phyloP scores from a whole-genome alignment of 2,888 invertebrate genomes.

The Tetramorium bicarinatum region DNA sequence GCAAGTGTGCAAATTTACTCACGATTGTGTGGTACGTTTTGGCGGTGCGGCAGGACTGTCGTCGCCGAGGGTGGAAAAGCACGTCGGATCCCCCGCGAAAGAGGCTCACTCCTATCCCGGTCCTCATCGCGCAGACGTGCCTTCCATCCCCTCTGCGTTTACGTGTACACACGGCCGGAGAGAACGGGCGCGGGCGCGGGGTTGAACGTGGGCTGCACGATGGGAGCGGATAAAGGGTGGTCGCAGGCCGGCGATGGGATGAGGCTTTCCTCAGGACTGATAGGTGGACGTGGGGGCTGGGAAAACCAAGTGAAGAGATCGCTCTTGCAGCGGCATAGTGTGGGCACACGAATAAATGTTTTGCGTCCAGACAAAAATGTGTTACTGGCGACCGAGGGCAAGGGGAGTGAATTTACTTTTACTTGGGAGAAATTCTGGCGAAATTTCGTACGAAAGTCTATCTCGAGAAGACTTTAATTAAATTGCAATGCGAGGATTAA shows the following conservation, averaged over 20 bases:
- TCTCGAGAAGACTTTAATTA: not conserved
- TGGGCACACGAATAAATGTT: conserved; percentile 38
- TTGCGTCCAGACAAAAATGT: not conserved
- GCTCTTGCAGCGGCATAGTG: conserved; percentile 61
- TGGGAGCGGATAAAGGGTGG: conserved; percentile 26
- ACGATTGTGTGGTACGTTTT: conserved; percentile 85
- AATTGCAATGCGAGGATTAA: not conserved
- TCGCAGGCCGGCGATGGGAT: conserved; percentile 58
- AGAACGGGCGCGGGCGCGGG: conserved; percentile 42
- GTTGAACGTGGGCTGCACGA: conserved; percentile 52
- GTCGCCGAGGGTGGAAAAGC: conserved; percentile 79
- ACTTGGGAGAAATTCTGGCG: not conserved
- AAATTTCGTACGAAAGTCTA: not conserved
- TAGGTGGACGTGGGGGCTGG: conserved; percentile 62
- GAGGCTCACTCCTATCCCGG: conserved; percentile 69
- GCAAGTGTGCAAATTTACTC: conserved; percentile 80
- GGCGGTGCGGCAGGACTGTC: conserved; percentile 85
- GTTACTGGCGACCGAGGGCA: not conserved
- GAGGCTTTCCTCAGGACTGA: conserved; percentile 62
- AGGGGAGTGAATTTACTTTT: not conserved
- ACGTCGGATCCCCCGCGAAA: conserved; percentile 81
- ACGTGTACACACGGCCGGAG: conserved; percentile 64
- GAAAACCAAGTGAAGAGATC: conserved; percentile 47
- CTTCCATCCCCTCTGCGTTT: conserved; percentile 65
- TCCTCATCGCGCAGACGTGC: conserved; percentile 78